Conservation (phyloP, 2,797 vertebrate species). For the Lepilemur ruficaudatus region DNA sequence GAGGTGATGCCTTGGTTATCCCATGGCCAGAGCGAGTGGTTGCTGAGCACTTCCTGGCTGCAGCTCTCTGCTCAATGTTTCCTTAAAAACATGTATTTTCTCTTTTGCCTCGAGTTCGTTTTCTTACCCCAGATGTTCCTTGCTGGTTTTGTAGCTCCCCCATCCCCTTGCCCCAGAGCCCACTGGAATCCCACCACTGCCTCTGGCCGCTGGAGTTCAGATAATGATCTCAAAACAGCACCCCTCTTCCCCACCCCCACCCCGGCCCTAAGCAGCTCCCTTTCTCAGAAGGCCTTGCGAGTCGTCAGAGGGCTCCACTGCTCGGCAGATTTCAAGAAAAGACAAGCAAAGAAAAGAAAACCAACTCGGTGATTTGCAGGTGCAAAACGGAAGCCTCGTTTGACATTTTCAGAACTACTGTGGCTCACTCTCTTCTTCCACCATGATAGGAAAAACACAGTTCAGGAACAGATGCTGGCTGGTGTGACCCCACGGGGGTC, state of each 20-base stretch:
- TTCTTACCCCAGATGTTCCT: conserved; percentile 66
- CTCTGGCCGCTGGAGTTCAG: conserved; percentile 77
- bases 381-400: conserved; percentile 86
- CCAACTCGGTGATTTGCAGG: conserved; percentile 84
- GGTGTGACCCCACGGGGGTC: background rate
- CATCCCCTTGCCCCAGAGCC: background rate
- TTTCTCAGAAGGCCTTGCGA: conserved; percentile 84
- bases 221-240: conserved; percentile 81
- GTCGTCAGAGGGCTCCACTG: conserved; percentile 83
- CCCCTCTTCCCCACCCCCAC: conserved; percentile 67
- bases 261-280: conserved; percentile 80
- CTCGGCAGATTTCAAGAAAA: conserved; percentile 70
- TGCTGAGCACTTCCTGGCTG: conserved; percentile 25
- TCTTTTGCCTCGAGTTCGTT: conserved; percentile 35
- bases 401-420: conserved; percentile 51
- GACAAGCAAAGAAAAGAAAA: conserved; percentile 82
- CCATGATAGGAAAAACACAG: conserved; percentile 78
- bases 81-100: background rate
- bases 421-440: conserved; percentile 58
- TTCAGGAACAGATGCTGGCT: conserved; percentile 79
- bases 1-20: conserved; percentile 75
- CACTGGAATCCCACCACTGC: conserved; percentile 77
- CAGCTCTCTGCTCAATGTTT: background rate
- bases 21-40: conserved; percentile 54
- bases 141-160: conserved; percentile 62